These are phyloP conservation scores for human (Homo sapiens) DNA, from an alignment of 2,113 vertebrate species.

Conservation along the genomic window GRCh38 chr3:41709001-41709500, in stretches of 20 bases:
- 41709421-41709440: too few relatives aligned
- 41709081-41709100: not conserved
- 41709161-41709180: not conserved
- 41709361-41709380: too few relatives aligned
- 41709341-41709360: not conserved
- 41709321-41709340: not conserved
- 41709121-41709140: not conserved
- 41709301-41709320: not conserved
- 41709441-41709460: too few relatives aligned
- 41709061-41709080: not conserved
- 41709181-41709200: not conserved
- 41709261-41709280: not conserved
- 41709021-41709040: not conserved
- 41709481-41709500: too few relatives aligned
- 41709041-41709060: not conserved
- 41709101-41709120: not conserved
- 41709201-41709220: not conserved
- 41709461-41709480: too few relatives aligned
- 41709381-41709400: too few relatives aligned
- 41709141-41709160: constrained; percentile 8
- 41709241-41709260: not conserved
- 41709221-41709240: not conserved
- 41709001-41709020: not conserved
- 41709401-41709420: too few relatives aligned
- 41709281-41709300: not conserved